Conservation (phyloP, 53 echinoderm and acorn worm species). For the Luidia sarsii region DNA sequence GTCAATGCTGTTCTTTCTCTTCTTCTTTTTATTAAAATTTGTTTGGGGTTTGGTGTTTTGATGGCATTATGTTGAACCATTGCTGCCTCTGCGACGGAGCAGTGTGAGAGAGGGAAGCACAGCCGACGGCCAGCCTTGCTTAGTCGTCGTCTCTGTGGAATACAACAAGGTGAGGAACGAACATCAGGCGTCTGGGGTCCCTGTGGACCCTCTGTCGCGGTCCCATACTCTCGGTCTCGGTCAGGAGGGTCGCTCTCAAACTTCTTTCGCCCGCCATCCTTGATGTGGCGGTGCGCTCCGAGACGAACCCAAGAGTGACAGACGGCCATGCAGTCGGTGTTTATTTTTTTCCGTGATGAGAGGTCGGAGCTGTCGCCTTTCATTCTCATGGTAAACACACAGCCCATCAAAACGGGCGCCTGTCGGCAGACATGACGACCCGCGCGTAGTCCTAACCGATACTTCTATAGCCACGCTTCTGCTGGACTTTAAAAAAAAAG, state of each 20-base stretch:
- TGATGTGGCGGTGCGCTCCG: not conserved
- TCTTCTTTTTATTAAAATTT: not conserved
- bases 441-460: too few species aligned
- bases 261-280: not conserved
- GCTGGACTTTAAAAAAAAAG: too few species aligned
- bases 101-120: constrained; percentile 51
- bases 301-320: constrained; percentile 27
- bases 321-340: not conserved
- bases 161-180: constrained; percentile 46
- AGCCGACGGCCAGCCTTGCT: constrained; percentile 51
- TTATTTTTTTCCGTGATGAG: constrained; percentile 43
- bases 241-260: too few species aligned
- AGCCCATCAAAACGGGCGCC: too few species aligned
- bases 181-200: too few species aligned
- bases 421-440: too few species aligned
- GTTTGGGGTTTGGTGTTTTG: too few species aligned
- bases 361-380: constrained; percentile 12
- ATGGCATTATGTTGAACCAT: not conserved
- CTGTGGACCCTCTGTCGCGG: too few species aligned
- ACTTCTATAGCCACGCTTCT: too few species aligned
- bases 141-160: constrained; percentile 47
- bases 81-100: not conserved
- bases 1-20: not conserved
- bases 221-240: too few species aligned
- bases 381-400: constrained; percentile 59